Percentiles rank a stretch among this genome's conserved stretches.
Conservation (phyloP, 2,113 vertebrate species). For the Anhinga rufa region DNA sequence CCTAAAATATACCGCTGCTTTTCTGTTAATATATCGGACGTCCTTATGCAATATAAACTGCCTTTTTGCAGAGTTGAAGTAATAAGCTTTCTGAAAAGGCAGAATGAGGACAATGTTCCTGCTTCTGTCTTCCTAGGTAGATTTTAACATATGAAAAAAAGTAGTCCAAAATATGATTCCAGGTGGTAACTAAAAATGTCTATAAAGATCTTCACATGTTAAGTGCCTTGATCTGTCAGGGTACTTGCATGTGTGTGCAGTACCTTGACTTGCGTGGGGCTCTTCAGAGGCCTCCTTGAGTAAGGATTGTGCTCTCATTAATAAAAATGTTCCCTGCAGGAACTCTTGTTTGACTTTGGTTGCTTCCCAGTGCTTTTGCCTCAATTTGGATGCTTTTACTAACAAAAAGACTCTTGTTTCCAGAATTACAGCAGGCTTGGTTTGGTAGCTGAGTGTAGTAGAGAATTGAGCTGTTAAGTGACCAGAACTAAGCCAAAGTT, state of each 20-base stretch:
- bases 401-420: not conserved
- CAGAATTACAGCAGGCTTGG: not conserved
- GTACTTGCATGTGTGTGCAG: not conserved
- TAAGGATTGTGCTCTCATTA: not conserved
- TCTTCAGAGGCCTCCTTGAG: not conserved
- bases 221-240: not conserved
- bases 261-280: not conserved
- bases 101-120: slow-evolving; percentile 42
- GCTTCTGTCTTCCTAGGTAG: slow-evolving; percentile 2
- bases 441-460: not conserved
- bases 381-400: not conserved
- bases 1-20: not conserved
- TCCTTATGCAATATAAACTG: not conserved
- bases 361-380: not conserved
- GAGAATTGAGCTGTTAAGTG: not conserved
- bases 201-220: not conserved
- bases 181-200: slow-evolving; percentile 25
- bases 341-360: not conserved
- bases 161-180: slow-evolving; percentile 31
- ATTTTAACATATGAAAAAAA: not conserved
- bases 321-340: not conserved
- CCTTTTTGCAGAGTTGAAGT: slow-evolving; percentile 13
- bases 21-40: not conserved
- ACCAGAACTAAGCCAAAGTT: not conserved
- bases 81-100: slow-evolving; percentile 25